Base-by-base conservation (phyloP, 1,140 invertebrate genomes). In the Orussus abietinus region DNA sequence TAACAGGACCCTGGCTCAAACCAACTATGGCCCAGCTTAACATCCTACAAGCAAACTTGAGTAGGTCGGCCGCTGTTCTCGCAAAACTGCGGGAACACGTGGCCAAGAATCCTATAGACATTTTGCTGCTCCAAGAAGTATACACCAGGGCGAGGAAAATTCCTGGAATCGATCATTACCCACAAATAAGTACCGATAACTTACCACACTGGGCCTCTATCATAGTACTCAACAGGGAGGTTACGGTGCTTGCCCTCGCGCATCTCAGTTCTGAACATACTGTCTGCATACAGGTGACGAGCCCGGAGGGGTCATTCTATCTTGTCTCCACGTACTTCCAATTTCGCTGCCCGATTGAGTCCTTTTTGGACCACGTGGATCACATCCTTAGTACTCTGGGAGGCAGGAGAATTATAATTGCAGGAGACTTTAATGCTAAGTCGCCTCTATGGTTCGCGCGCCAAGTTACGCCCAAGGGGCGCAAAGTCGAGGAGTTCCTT, bases 311-410 rank as follows among this genome's bases (percentile, higher is more conserved):
- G 11, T 14, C 13, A 1, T 12, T 45, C 6, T 45, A 45, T 21
- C 28, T 18, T 3, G 29, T 45, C 1, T 15, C 28, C 1, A 4
- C 25, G 6, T 45, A 45, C 14, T 34, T 20, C 15, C 36, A 45
- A 10, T 33, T n/a, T 13, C 20, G 9, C 1, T 3, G 33, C 6
- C 7, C 31, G 5, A 1, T n/a, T 6, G 22, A 39, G 5, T 3
- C 7, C 13, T 7, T 1, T 39, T n/a, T n/a, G 7, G 13, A 20
- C 2, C 32, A 35, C 1, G 30, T 52, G 36, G 49, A 38, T 41
- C 42, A 40, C 42, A 50, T 37, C 20, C 25, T 45, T 25, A 42
- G 42, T 44, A 52, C 53, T 19, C 45, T 42, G 35, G 11, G 30
- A 3, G 21, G 10, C 6, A 12, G 11, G 6, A 38, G 20, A n/a